Evolutionary conservation across 2,797 vertebrate species (phyloP).

Genomic region (Lacerta viridis): DNA sequence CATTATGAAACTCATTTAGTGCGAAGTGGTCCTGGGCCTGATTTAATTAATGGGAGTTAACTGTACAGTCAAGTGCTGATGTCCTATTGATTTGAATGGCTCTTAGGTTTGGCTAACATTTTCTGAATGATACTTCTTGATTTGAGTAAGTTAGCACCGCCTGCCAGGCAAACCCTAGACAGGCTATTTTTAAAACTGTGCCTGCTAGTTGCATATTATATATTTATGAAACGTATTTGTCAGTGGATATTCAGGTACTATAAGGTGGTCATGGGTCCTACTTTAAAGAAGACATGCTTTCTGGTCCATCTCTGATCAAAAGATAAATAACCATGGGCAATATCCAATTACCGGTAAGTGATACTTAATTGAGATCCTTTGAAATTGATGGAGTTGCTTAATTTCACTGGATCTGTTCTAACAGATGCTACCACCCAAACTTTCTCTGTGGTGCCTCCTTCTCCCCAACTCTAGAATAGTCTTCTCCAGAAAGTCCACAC

Average conservation of each 20-base stretch:
- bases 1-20: background rate
- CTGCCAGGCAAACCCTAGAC: background rate
- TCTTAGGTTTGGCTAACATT: background rate
- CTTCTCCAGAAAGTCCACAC: no score
- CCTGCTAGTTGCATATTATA: conserved; percentile 17
- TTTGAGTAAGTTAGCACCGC: background rate
- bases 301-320: no score
- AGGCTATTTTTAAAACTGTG: conserved; percentile 22
- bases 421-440: no score
- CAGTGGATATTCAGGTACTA: conserved; percentile 31
- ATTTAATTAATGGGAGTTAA: conserved; percentile 19
- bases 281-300: no score
- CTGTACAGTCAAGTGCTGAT: conserved; percentile 7
- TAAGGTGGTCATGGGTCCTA: background rate
- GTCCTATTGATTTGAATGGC: conserved; percentile 28
- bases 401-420: no score
- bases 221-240: background rate
- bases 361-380: no score
- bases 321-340: no score
- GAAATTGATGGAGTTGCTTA: no score
- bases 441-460: no score
- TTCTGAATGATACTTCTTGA: conserved; percentile 13
- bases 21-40: background rate
- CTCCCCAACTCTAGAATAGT: no score
- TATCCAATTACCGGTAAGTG: no score